Conservation (phyloP, 35 echinoderm and acorn worm genomes). For the Apostichopus parvimensis region DNA sequence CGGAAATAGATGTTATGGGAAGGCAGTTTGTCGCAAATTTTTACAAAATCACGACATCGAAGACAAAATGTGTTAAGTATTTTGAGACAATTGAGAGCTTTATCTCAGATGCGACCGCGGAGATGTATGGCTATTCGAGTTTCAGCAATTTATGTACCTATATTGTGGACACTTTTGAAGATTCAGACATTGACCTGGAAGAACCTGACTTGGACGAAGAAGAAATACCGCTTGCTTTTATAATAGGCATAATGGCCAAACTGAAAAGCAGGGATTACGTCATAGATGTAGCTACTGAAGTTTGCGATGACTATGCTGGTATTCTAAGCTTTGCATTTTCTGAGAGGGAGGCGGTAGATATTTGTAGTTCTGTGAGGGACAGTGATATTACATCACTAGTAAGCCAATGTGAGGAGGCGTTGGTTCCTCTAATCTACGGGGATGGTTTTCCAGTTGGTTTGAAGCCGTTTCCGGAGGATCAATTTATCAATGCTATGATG, state of each 20-base stretch:
- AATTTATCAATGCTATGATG: neutral
- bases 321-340: neutral
- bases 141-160: constrained; percentile 5
- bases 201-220: constrained; percentile 4
- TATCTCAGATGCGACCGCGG: neutral
- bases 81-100: constrained; percentile 4
- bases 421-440: constrained; percentile 49
- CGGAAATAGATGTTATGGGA: neutral
- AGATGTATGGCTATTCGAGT: no score
- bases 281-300: neutral
- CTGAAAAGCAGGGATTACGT: neutral
- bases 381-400: neutral
- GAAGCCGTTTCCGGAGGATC: constrained; percentile 45
- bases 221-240: neutral
- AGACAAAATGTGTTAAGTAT: constrained; percentile 19
- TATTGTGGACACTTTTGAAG: constrained; percentile 21
- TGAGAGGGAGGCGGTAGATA: neutral
- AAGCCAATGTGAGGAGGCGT: constrained; percentile 51
- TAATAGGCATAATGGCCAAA: neutral
- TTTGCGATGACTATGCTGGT: constrained; percentile 1
- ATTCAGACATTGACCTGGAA: constrained; percentile 22
- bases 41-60: neutral
- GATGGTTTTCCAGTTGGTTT: constrained; percentile 27
- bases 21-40: neutral
- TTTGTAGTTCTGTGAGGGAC: constrained; percentile 8